A percentile compares a stretch with the other conserved stretches of the same genome.
phyloP scores from a whole-genome alignment of 2,888 invertebrate genomes.

The Tenthredo distinguenda region DNA sequence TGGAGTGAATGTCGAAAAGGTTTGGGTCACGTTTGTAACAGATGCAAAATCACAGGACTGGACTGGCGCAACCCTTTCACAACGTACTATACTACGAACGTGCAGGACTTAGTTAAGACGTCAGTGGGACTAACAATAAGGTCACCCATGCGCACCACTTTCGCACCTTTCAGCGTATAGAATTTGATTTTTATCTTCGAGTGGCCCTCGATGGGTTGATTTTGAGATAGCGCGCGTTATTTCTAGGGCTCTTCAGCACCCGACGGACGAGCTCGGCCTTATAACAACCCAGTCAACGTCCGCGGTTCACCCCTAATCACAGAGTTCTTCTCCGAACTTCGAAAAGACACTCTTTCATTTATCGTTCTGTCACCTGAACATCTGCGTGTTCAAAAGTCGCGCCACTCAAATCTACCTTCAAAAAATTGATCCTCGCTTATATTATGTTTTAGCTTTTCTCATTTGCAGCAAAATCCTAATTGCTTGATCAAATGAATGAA shows the following conservation, averaged over 20 bases:
- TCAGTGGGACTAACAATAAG: constrained; percentile 74
- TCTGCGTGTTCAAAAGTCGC: neutral
- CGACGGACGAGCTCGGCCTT: constrained; percentile 57
- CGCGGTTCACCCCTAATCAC: constrained; percentile 38
- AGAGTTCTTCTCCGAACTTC: constrained; percentile 10
- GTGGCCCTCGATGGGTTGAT: constrained; percentile 76
- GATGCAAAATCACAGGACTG: constrained; percentile 46
- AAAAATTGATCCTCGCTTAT: neutral
- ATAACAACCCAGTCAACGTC: constrained; percentile 22
- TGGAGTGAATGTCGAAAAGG: constrained; percentile 54
- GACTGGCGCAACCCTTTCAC: constrained; percentile 48
- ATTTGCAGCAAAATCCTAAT: neutral
- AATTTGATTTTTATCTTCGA: constrained; percentile 77
- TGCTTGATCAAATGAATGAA: neutral
- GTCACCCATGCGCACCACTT: constrained; percentile 75
- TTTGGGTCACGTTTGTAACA: constrained; percentile 45
- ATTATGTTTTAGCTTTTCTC: neutral
- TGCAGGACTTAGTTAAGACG: constrained; percentile 75
- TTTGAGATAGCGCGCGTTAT: constrained; percentile 72
- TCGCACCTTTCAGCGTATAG: constrained; percentile 75
- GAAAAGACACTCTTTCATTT: constrained; percentile 31
- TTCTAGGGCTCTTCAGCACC: constrained; percentile 71
- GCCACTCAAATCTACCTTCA: neutral
- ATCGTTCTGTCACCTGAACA: neutral
- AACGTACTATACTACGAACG: constrained; percentile 40